These are phyloP conservation scores for Euglossa dilemma DNA, from an alignment of 1,140 invertebrate species.

Conservation along the genomic window DNA sequence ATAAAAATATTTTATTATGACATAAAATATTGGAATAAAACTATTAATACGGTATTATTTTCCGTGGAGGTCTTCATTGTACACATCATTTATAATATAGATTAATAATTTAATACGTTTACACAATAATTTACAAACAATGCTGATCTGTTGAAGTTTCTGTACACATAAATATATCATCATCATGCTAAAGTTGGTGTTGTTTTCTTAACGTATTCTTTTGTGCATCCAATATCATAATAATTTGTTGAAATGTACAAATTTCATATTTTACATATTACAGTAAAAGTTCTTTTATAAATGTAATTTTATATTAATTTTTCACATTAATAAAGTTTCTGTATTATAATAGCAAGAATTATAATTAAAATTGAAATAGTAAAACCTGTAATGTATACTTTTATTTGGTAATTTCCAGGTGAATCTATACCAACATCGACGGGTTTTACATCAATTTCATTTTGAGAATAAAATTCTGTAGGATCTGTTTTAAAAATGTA, in stretches of 20 bases:
- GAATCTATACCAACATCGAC: constrained; percentile 79
- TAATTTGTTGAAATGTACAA: constrained; percentile 26
- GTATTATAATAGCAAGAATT: constrained; percentile 84
- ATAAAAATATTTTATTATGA: constrained; percentile 43
- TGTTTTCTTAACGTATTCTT: not conserved
- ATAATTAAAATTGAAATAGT: constrained; percentile 84
- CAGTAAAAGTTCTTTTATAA: constrained; percentile 26
- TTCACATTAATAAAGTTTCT: constrained; percentile 74
- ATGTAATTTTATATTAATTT: too few species aligned
- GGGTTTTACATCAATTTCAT: constrained; percentile 82
- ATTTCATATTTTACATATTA: constrained; percentile 49
- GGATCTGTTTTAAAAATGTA: constrained; percentile 83
- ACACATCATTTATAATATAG: constrained; percentile 5
- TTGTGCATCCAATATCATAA: not conserved
- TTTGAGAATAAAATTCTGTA: constrained; percentile 85
- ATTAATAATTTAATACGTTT: constrained; percentile 42
- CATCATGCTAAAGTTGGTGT: constrained; percentile 8
- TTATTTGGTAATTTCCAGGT: constrained; percentile 82
- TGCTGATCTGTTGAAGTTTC: constrained; percentile 1
- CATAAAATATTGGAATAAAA: constrained; percentile 34
- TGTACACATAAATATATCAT: constrained; percentile 31
- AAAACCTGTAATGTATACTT: constrained; percentile 83
- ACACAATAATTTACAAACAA: constrained; percentile 47
- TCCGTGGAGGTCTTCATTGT: not conserved
- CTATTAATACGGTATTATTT: not conserved